phyloP scores from a whole-genome alignment of 2,113 vertebrate genomes.

The Physeter macrocephalus region DNA sequence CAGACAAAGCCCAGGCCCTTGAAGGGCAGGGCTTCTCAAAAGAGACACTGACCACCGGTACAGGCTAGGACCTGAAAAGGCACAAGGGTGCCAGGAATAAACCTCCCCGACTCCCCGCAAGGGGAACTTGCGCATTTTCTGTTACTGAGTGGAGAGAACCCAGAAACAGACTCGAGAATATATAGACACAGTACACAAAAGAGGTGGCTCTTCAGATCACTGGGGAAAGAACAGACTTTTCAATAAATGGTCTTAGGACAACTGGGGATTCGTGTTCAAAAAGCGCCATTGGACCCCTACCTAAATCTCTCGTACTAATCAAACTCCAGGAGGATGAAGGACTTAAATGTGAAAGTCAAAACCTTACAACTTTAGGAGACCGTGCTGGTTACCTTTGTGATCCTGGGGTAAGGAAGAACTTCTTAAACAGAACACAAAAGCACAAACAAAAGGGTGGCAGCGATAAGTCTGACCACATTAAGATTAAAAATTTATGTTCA shows the following conservation, averaged over 20 bases:
- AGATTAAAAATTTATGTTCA: background rate
- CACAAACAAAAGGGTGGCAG: background rate
- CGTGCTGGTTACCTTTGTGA: background rate
- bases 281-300: background rate
- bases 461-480: background rate
- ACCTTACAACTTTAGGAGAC: background rate
- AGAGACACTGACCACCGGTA: background rate
- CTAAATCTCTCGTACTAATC: background rate
- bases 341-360: background rate
- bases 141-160: background rate
- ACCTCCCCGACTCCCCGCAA: background rate
- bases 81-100: background rate
- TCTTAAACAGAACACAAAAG: background rate
- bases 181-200: background rate
- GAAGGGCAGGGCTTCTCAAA: background rate
- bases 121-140: background rate
- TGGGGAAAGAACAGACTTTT: background rate
- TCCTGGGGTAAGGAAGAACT: background rate
- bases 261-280: background rate
- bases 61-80: background rate
- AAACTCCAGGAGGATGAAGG: background rate
- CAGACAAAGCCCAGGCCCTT: background rate
- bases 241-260: background rate
- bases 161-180: background rate
- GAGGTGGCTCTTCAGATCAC: background rate